Conservation (phyloP, 2,797 vertebrate species). For the Spondyliosoma cantharus region DNA sequence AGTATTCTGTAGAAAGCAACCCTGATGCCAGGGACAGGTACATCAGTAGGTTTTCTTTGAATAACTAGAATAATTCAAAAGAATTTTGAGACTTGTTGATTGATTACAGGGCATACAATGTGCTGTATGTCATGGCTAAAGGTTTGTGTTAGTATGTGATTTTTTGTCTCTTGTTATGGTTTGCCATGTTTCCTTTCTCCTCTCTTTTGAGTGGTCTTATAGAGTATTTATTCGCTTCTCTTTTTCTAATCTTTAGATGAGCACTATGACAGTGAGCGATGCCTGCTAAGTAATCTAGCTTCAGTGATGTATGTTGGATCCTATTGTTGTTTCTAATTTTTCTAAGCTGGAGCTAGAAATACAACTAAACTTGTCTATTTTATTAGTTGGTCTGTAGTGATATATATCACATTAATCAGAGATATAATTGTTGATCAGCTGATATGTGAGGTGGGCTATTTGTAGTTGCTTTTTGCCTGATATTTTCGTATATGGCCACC, state of each 20-base stretch:
- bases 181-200: not conserved
- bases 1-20: not conserved
- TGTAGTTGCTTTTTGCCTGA: not conserved
- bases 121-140: not conserved
- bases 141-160: not conserved
- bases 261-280: not conserved
- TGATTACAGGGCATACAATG: not conserved
- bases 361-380: not conserved
- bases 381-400: not conserved
- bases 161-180: not conserved
- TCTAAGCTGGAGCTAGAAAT: not conserved
- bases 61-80: not conserved
- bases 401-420: not conserved
- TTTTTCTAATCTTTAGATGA: not conserved
- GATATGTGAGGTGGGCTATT: too few relatives aligned
- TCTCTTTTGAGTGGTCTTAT: not conserved
- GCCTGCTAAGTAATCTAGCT: not conserved
- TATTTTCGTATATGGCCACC: conserved; percentile 20
- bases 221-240: not conserved
- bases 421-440: not conserved
- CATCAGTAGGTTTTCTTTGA: not conserved
- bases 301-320: not conserved
- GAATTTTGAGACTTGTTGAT: not conserved
- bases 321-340: not conserved
- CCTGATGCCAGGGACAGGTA: not conserved